Base-by-base conservation (phyloP, 2,888 invertebrate genomes). In the Tigriopus californicus region DNA sequence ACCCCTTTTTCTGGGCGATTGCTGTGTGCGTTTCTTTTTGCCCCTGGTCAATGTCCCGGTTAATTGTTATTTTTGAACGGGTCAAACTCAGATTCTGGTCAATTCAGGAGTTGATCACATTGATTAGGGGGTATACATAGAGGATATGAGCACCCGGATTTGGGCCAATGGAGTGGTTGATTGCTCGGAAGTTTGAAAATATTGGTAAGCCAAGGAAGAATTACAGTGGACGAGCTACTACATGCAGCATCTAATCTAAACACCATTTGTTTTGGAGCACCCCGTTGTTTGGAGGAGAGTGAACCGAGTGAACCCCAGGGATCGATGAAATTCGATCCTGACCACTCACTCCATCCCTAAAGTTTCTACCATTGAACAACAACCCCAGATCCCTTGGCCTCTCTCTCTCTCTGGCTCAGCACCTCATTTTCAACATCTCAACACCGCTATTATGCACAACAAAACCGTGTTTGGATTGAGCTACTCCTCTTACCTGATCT, bases 401-500 rank as follows among this genome's bases (percentile, higher is more conserved):
- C n/a, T 13, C 11, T 12, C 41, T 13, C 11, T 41, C 41, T n/a
- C n/a, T 44, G 46, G 46, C 46, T 44, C 46, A 44, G 5, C 18
- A 44, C 15, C 46, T 44, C 46, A n/a, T 15, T 18, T 44, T 44
- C 46, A 6, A 44, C 46, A n/a, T 44, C 18, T 44, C 46, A n/a
- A 44, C n/a, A 18, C 18, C 5, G n/a, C 46, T 18, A 5, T 44
- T 15, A 44, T 44, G 15, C 10, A 44, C 18, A 54, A 68, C 33
- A 33, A 33, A 33, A 33, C 33, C 8, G 33, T 33, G 33, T 33
- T 33, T 33, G 33, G 3, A 33, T 33, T 33, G 33, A 33, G 33
- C 33, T 33, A 3, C 33, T 8, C 33, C 8, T 33, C 73, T 76
- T 76, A 90, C 90, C 85, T 94, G 90, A n/a, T 54, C 18, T 18